Percentiles rank a stretch among this genome's conserved stretches.
phyloP scores from a whole-genome alignment of 35 echinoderm and acorn worm species.

The Ophioderma brevispina region DNA sequence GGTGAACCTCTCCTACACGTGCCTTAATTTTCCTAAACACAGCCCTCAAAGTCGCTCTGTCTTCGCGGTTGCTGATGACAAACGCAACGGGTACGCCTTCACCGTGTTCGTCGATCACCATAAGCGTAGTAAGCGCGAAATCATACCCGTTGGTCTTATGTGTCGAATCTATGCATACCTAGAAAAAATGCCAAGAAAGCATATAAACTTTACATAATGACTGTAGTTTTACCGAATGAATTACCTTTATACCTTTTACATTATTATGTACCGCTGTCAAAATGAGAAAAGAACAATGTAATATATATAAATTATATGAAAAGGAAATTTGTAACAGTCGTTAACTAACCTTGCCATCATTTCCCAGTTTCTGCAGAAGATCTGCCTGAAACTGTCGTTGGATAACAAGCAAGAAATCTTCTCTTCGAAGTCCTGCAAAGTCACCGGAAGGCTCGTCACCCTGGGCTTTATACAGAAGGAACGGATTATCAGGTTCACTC shows the following conservation, averaged over 20 bases:
- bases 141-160: slow-evolving; percentile 41
- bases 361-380: neutral
- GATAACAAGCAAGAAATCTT: neutral
- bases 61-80: slow-evolving; percentile 39
- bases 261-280: too few species aligned
- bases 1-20: neutral
- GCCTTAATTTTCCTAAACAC: slow-evolving; percentile 9
- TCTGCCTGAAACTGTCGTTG: neutral
- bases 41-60: neutral
- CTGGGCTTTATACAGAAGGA: neutral
- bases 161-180: slow-evolving; percentile 32
- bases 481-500: neutral
- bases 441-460: neutral
- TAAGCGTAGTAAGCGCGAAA: slow-evolving; percentile 36
- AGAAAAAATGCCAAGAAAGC: too few species aligned
- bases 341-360: neutral
- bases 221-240: too few species aligned
- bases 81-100: slow-evolving; percentile 43
- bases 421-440: neutral
- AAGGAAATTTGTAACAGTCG: too few species aligned
- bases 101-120: slow-evolving; percentile 40
- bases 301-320: too few species aligned
- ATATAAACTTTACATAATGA: too few species aligned
- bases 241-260: too few species aligned
- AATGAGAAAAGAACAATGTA: too few species aligned